Conservation (phyloP, 2,113 vertebrate genomes). For the Myrmecophaga tridactyla region DNA sequence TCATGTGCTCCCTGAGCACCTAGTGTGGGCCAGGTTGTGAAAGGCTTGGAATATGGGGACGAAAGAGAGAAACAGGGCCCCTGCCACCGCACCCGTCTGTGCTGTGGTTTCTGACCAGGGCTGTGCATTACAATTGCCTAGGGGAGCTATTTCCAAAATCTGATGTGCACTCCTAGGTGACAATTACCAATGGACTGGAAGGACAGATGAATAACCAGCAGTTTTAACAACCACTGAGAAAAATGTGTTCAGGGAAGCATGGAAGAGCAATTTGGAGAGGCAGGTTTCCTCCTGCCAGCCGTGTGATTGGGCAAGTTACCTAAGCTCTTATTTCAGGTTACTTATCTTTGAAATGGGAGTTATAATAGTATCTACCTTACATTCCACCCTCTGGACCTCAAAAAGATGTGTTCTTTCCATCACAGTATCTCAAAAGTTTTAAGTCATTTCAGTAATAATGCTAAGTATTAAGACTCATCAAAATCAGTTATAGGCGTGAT, state of each 20-base stretch:
- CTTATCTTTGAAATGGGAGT: neutral
- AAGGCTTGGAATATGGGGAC: neutral
- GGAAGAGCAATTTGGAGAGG: neutral
- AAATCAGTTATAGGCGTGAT: too few species aligned
- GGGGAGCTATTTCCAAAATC: neutral
- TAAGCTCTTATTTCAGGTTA: neutral
- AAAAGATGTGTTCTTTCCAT: too few species aligned
- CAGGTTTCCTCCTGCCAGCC: neutral
- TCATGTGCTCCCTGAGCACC: neutral
- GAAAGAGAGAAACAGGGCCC: neutral
- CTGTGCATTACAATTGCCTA: neutral
- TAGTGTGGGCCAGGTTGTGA: neutral
- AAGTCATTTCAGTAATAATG: too few species aligned
- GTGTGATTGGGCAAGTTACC: neutral
- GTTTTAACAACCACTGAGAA: too few species aligned
- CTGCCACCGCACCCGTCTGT: fast-evolving
- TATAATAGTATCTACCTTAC: neutral
- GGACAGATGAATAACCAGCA: neutral
- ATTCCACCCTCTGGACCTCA: too few species aligned
- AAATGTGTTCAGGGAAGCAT: neutral
- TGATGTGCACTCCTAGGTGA: neutral
- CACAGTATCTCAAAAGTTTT: too few species aligned
- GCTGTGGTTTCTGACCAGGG: neutral
- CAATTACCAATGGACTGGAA: neutral
- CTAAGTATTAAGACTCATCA: too few species aligned